Conservation (phyloP, 2,888 invertebrate species). For the Platycheirus rosarum region DNA sequence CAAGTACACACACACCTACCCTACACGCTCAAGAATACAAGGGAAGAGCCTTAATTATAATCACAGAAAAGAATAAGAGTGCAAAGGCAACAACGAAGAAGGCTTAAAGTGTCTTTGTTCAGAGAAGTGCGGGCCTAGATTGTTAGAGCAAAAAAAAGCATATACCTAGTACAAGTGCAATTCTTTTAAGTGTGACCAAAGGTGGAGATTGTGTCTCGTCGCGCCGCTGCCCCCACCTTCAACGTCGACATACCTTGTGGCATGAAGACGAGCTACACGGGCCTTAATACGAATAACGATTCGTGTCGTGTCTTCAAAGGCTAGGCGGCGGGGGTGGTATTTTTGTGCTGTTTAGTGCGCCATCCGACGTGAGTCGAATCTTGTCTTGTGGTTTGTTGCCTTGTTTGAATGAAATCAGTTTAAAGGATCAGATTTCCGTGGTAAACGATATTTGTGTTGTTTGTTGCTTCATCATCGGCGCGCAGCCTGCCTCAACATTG, state of each 20-base stretch:
- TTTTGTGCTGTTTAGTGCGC: slow-evolving; percentile 47
- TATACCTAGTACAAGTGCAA: slow-evolving; percentile 41
- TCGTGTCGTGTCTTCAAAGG: slow-evolving; percentile 28
- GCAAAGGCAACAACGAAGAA: slow-evolving; percentile 51
- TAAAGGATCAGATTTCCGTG: slow-evolving; percentile 51
- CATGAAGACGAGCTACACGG: background rate
- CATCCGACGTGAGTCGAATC: slow-evolving; percentile 57
- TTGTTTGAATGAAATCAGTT: slow-evolving; percentile 35
- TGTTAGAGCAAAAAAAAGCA: slow-evolving; percentile 10
- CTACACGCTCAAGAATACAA: slow-evolving; percentile 15
- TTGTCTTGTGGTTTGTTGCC: slow-evolving; percentile 27
- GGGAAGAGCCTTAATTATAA: slow-evolving; percentile 62
- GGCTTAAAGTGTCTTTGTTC: slow-evolving; percentile 50
- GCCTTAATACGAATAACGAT: slow-evolving; percentile 29
- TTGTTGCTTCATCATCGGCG: background rate
- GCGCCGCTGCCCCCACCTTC: slow-evolving; percentile 1
- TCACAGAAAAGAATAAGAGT: slow-evolving; percentile 44
- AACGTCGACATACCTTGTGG: no score
- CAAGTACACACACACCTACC: slow-evolving; percentile 52
- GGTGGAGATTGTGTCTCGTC: slow-evolving; percentile 61
- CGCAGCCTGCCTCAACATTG: slow-evolving; percentile 6
- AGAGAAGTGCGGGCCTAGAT: slow-evolving; percentile 21
- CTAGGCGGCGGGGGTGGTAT: slow-evolving; percentile 21
- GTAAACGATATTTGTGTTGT: slow-evolving; percentile 14
- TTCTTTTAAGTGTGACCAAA: slow-evolving; percentile 64